Conservation (phyloP, 92 coral and sea anemone genomes). For the Nematostella vectensis region DNA sequence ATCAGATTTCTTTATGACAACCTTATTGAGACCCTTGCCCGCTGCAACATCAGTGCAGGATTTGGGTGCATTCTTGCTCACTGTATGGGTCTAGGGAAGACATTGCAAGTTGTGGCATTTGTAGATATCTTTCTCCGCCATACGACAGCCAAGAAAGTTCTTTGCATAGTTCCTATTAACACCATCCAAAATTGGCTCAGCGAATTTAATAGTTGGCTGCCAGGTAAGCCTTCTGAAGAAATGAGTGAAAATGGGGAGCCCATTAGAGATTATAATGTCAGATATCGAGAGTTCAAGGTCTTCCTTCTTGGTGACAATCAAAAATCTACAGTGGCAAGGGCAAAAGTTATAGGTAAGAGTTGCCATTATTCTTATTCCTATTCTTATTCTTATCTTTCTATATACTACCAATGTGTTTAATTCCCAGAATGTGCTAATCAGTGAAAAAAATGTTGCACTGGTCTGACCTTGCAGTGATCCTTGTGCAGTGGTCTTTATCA, state of each 20-base stretch:
- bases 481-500: no score
- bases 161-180: conserved; percentile 89
- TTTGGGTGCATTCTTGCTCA: conserved; percentile 97
- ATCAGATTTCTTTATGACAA: conserved; percentile 89
- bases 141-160: conserved; percentile 71
- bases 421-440: no score
- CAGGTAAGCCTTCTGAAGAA: conserved; percentile 34
- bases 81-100: conserved; percentile 96
- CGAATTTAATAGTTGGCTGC: conserved; percentile 91
- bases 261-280: conserved; percentile 15
- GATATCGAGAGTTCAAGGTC: conserved; percentile 69
- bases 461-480: no score
- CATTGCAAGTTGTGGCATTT: conserved; percentile 80
- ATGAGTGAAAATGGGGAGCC: conserved; percentile 21
- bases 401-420: no score
- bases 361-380: no score
- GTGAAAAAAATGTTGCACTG: no score
- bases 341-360: conserved; percentile 76
- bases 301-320: conserved; percentile 61
- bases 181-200: conserved; percentile 93
- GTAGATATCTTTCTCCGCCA: conserved; percentile 70
- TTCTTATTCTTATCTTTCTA: no score
- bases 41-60: conserved; percentile 65
- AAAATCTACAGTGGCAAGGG: conserved; percentile 69
- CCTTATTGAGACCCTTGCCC: conserved; percentile 78